phyloP scores from a whole-genome alignment of 2,113 vertebrate genomes.

The Anarrhichthys ocellatus region DNA sequence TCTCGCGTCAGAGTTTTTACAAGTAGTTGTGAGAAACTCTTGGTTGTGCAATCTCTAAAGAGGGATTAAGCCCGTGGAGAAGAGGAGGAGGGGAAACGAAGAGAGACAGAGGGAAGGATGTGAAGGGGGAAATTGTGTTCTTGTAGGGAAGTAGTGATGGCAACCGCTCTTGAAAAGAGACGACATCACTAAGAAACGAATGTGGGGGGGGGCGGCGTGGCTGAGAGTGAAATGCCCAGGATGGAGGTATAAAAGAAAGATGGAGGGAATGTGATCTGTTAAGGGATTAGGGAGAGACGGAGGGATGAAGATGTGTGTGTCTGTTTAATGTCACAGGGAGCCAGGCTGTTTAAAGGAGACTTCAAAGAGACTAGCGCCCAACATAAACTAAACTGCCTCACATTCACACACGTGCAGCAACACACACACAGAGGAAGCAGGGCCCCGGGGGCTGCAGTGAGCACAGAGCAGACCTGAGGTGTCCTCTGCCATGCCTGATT shows the following conservation, averaged over 20 bases:
- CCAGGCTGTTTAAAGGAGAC: constrained; percentile 61
- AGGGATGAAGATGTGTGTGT: constrained; percentile 30
- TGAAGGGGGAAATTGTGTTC: constrained; percentile 77
- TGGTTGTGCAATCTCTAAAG: constrained; percentile 74
- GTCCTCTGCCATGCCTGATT: constrained; percentile 75
- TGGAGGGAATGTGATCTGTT: constrained; percentile 62
- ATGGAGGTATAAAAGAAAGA: constrained; percentile 55
- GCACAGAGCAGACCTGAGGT: constrained; percentile 59
- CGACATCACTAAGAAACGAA: constrained; percentile 60
- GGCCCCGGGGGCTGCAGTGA: constrained; percentile 31
- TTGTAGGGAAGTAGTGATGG: constrained; percentile 73
- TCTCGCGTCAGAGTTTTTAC: constrained; percentile 42
- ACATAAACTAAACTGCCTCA: constrained; percentile 65
- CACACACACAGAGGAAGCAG: constrained; percentile 30
- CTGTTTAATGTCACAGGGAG: constrained; percentile 60
- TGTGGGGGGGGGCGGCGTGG: constrained; percentile 9
- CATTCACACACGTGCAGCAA: constrained; percentile 32
- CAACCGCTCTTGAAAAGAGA: constrained; percentile 75
- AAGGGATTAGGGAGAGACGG: constrained; percentile 50
- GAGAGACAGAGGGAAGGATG: constrained; percentile 66
- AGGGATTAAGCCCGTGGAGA: constrained; percentile 72
- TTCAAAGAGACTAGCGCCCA: constrained; percentile 63
- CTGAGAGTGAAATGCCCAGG: constrained; percentile 29
- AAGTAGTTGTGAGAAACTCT: constrained; percentile 65
- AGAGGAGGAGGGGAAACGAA: constrained; percentile 57